Evolutionary conservation across 2,113 vertebrate genomes (phyloP).

Genomic region (Penelope pileata): DNA sequence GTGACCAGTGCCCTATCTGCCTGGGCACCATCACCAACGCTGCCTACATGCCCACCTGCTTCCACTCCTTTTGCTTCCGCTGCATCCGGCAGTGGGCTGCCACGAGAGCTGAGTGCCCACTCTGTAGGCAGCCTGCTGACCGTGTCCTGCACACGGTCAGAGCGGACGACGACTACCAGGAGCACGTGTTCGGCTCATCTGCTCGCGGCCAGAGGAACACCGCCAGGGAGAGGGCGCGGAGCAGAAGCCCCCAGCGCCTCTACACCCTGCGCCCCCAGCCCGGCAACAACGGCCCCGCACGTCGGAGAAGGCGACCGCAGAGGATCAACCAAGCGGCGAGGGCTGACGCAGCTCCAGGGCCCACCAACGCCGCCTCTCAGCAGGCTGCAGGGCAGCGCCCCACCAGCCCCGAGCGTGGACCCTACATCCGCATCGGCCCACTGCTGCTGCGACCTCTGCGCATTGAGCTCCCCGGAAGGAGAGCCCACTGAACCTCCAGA

Average conservation of each 20-base stretch:
- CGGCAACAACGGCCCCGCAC: fast-evolving
- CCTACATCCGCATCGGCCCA: no score
- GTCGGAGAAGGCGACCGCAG: fast-evolving
- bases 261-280: no score
- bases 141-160: fast-evolving
- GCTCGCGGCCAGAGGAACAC: fast-evolving
- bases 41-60: fast-evolving
- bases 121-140: background rate
- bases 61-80: background rate
- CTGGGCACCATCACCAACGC: fast-evolving
- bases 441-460: background rate
- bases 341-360: fast-evolving
- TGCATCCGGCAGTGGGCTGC: fast-evolving
- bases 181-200: fast-evolving
- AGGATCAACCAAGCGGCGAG: fast-evolving
- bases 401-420: background rate
- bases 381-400: fast-evolving
- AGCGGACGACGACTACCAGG: fast-evolving
- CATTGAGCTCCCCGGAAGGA: background rate
- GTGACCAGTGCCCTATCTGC: fast-evolving
- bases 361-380: fast-evolving
- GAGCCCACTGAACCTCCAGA: no score
- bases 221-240: fast-evolving
- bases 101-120: fast-evolving
- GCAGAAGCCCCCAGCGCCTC: fast-evolving